Evolutionary conservation across 2,888 invertebrate genomes (phyloP).

Genomic region (Agonopterix heracliana): DNA sequence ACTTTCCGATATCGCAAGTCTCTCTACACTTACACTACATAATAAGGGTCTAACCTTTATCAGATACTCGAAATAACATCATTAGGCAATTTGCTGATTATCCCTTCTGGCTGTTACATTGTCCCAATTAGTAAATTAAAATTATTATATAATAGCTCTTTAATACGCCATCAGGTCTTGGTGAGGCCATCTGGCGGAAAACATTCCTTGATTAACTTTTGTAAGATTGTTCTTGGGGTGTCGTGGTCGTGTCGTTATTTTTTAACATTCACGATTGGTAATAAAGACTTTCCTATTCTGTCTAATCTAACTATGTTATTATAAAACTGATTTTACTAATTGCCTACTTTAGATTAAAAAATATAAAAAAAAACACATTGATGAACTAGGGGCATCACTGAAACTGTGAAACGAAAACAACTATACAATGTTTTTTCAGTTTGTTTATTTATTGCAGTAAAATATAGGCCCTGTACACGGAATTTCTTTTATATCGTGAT

Average conservation of each 20-base stretch:
- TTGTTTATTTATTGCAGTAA: too few relatives aligned
- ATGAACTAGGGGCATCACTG: too few relatives aligned
- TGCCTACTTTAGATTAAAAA: too few relatives aligned
- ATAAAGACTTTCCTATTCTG: too few relatives aligned
- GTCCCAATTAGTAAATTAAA: constrained; percentile 60
- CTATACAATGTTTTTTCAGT: too few relatives aligned
- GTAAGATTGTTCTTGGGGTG: constrained; percentile 3
- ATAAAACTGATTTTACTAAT: not conserved
- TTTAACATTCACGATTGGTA: constrained; percentile 2
- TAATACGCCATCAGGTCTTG: constrained; percentile 37
- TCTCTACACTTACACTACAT: constrained; percentile 10
- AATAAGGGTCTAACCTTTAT: constrained; percentile 22
- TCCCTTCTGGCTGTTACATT: constrained; percentile 27
- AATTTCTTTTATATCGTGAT: too few relatives aligned
- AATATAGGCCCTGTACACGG: too few relatives aligned
- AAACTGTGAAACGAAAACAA: too few relatives aligned
- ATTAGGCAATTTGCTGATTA: constrained; percentile 64
- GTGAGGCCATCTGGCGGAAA: constrained; percentile 47
- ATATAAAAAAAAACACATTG: too few relatives aligned
- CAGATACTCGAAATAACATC: constrained; percentile 44
- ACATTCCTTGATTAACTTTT: constrained; percentile 50
- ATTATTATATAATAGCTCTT: constrained; percentile 60
- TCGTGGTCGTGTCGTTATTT: constrained; percentile 1
- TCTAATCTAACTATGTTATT: too few relatives aligned
- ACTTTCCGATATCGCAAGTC: not conserved